These are phyloP conservation scores for Lacerta agilis DNA, from an alignment of 2,797 vertebrate genomes.

Conservation along the genomic window DNA sequence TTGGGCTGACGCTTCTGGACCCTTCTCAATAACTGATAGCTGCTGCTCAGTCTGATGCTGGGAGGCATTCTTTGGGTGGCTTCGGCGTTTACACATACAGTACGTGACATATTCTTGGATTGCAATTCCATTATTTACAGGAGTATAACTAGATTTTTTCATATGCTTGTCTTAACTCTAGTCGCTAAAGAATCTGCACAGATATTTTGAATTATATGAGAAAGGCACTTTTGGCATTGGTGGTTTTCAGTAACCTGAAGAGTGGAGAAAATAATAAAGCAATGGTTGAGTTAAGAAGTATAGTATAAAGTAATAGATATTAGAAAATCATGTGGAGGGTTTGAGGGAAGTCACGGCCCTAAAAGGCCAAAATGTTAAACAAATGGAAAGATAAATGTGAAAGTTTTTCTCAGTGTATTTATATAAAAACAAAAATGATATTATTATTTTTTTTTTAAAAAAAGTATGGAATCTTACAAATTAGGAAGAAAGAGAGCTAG, in stretches of 20 bases:
- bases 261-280: not conserved
- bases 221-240: not conserved
- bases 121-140: not conserved
- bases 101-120: not conserved
- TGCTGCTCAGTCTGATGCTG: not conserved
- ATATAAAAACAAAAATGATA: too few species aligned
- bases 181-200: not conserved
- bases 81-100: not conserved
- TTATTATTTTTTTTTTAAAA: too few species aligned
- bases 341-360: too few species aligned
- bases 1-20: not conserved
- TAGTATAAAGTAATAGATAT: too few species aligned
- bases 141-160: not conserved
- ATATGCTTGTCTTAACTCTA: not conserved
- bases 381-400: too few species aligned
- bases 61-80: not conserved
- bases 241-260: not conserved
- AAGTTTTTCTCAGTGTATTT: too few species aligned
- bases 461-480: not conserved
- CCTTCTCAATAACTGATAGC: not conserved
- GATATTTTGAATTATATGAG: not conserved
- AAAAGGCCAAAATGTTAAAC: too few species aligned
- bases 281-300: too few species aligned
- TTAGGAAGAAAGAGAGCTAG: not conserved
- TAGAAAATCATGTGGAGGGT: too few species aligned